Percentiles rank a stretch among this genome's conserved stretches.
Evolutionary conservation across 2,888 invertebrate genomes (phyloP).

Genomic region (Parnassius mnemosyne): DNA sequence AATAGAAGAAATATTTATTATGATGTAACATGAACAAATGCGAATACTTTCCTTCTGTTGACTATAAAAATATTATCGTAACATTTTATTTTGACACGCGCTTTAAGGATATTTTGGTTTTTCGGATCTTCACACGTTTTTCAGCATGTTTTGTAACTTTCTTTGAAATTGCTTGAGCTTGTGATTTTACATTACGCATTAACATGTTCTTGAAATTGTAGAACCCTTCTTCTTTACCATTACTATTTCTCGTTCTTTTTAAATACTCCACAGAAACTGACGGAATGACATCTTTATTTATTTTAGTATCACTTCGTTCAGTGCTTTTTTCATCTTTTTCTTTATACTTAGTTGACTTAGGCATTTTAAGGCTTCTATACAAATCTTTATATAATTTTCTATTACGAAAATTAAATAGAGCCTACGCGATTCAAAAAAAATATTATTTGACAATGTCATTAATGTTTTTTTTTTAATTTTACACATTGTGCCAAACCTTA

Average conservation of each 20-base stretch:
- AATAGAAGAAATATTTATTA: conserved; percentile 4
- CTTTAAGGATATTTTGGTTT: conserved; percentile 45
- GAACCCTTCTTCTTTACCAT: conserved; percentile 55
- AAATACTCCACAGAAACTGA: conserved; percentile 22
- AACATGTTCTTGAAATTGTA: conserved; percentile 58
- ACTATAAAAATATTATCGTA: neutral
- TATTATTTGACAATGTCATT: conserved; percentile 17
- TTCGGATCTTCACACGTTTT: conserved; percentile 41
- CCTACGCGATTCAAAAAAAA: conserved; percentile 19
- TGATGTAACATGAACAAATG: neutral
- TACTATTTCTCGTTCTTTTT: conserved; percentile 45
- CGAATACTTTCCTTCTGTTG: neutral
- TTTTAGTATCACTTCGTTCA: conserved; percentile 35
- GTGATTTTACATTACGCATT: conserved; percentile 44
- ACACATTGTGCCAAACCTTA: too few relatives aligned
- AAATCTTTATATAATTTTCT: conserved; percentile 24
- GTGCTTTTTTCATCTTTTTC: conserved; percentile 35
- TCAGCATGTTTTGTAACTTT: conserved; percentile 41
- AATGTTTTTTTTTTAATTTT: too few relatives aligned
- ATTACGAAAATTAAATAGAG: conserved; percentile 3
- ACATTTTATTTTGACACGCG: conserved; percentile 10
- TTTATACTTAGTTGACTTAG: conserved; percentile 41
- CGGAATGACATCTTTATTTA: conserved; percentile 31
- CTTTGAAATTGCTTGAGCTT: conserved; percentile 31
- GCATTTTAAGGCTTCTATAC: conserved; percentile 36